Evolutionary conservation across 2,888 invertebrate genomes (phyloP), one percentile per base, ranked within the genome.

Genomic region (Mythimna vitellina): DNA sequence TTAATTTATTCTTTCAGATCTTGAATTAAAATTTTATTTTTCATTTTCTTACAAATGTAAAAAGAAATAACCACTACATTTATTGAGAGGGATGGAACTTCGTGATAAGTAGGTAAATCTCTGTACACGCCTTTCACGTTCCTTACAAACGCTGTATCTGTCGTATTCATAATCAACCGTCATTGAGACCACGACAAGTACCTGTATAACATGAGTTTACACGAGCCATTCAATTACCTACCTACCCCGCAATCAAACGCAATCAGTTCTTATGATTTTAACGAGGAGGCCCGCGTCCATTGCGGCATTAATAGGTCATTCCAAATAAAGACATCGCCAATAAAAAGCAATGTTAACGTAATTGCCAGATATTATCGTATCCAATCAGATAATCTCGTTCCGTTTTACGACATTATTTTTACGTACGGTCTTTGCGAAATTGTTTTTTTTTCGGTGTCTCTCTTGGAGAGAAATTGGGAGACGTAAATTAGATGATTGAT

Each of bases 321-420:
- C 66, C 78, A 82, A 82, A 85, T 85, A 85, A 84, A 85, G 82
- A 76, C 78, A 82, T 79, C 70, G 76, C 49, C 65, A 80, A 84
- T 85, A 85, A 85, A 85, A 85, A 84, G 78, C 74, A 79, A 85
- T 85, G 80, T 67, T 81, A 79, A 70, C 70, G 76, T 84, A 80
- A 85, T 82, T 80, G 82, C 68, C 32, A 69, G 73, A 79, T 80
- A 80, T 85, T 79, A 85, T 84, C 82, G 76, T 56, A 75, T 79
- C 78, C 82, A 84, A 85, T 85, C 82, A 83, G 80, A 82, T 85
- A 79, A 85, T 83, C 74, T 72, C 79, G 77, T 85, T 80, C 76
- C 70, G 64, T 85, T 85, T 85, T 83, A 83, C 78, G 82, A 76
- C 78, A 82, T 83, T 83, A 80, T 85, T 83, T 84, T 79, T 82